These are phyloP conservation scores for Tuberolachnus salignus DNA, from an alignment of 2,888 invertebrate species.

Conservation along the genomic window DNA sequence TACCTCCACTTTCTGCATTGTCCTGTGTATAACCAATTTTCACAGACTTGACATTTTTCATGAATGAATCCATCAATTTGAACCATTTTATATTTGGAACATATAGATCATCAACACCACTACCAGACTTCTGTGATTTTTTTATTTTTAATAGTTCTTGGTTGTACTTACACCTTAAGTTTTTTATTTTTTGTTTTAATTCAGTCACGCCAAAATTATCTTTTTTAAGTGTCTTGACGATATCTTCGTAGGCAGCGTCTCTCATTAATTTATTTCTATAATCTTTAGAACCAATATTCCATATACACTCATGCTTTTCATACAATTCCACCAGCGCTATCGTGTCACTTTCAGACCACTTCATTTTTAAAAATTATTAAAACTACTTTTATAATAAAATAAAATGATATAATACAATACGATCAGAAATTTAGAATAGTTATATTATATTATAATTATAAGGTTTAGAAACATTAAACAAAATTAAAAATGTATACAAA, in stretches of 20 bases:
- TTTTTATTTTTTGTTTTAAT: slow-evolving; percentile 64
- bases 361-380: slow-evolving; percentile 56
- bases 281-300: slow-evolving; percentile 64
- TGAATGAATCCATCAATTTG: slow-evolving; percentile 47
- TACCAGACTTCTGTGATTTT: slow-evolving; percentile 49
- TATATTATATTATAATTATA: too few species aligned
- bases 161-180: slow-evolving; percentile 65
- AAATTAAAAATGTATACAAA: too few species aligned
- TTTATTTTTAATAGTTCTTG: slow-evolving; percentile 66
- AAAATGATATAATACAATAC: too few species aligned
- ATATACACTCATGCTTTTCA: slow-evolving; percentile 65
- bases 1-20: slow-evolving; percentile 30
- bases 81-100: slow-evolving; percentile 55
- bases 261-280: slow-evolving; percentile 63
- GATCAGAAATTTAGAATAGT: too few species aligned
- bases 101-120: slow-evolving; percentile 47
- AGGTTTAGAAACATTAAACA: too few species aligned
- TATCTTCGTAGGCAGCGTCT: slow-evolving; percentile 68
- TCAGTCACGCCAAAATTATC: slow-evolving; percentile 60
- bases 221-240: slow-evolving; percentile 61
- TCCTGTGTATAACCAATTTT: slow-evolving; percentile 28
- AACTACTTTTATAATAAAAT: slow-evolving; percentile 33
- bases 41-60: slow-evolving; percentile 50
- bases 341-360: slow-evolving; percentile 66
- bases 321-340: slow-evolving; percentile 66